Conservation (phyloP, 2,888 invertebrate genomes). For the Luperina testacea region DNA sequence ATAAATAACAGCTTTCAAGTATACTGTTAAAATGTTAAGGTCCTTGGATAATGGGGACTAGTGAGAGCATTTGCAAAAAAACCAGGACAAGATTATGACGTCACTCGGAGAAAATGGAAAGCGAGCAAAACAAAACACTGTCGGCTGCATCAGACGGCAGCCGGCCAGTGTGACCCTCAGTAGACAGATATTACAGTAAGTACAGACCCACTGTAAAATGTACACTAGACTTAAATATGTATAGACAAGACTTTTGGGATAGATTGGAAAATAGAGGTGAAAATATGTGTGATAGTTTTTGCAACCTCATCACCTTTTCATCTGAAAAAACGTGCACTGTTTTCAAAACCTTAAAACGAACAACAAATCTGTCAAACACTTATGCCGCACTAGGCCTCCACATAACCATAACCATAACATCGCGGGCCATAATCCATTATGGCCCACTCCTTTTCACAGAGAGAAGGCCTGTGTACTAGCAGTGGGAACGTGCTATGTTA, state of each 20-base stretch:
- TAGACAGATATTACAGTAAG: conserved; percentile 26
- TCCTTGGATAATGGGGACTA: conserved; percentile 16
- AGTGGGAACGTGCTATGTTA: not conserved
- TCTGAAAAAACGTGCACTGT: too few species aligned
- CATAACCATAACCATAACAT: too few species aligned
- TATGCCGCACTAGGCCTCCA: not conserved
- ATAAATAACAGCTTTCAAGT: conserved; percentile 8
- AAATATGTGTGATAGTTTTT: not conserved
- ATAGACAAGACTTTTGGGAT: not conserved
- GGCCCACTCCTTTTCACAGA: not conserved
- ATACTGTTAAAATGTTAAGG: conserved; percentile 29
- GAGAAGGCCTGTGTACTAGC: not conserved
- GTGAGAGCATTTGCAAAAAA: conserved; percentile 32
- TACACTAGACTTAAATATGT: not conserved
- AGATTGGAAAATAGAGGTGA: not conserved
- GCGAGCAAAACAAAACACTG: conserved; percentile 48
- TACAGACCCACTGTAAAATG: not conserved
- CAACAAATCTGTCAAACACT: not conserved
- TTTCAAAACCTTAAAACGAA: not conserved
- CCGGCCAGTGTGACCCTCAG: conserved; percentile 30
- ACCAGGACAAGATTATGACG: conserved; percentile 44
- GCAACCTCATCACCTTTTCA: too few species aligned
- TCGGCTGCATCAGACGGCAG: conserved; percentile 53
- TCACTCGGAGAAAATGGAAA: conserved; percentile 42
- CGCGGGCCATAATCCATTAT: not conserved